phyloP scores from a whole-genome alignment of 1,140 invertebrate species.

The Proctacanthus coquilletti region DNA sequence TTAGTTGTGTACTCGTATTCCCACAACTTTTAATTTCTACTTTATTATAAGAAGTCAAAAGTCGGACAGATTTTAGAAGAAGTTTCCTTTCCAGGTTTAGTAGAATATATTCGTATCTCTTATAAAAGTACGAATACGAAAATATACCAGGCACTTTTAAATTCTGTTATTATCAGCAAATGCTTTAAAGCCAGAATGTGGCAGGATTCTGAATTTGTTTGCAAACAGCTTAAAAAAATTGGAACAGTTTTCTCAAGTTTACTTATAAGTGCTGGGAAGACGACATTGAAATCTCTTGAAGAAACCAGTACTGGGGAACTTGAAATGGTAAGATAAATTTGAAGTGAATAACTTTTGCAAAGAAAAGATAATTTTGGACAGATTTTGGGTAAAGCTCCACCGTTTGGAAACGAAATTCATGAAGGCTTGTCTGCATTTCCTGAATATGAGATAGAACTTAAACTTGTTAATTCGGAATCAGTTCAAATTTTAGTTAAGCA shows the following conservation, averaged over 20 bases:
- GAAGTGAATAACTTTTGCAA: conserved; percentile 2
- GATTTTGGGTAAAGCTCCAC: conserved; percentile 20
- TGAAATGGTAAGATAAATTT: conserved; percentile 41
- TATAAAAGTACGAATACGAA: conserved; percentile 29
- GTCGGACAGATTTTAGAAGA: too few species aligned
- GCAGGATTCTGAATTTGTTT: conserved; percentile 57
- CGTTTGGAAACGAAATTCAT: conserved; percentile 19
- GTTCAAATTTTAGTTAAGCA: conserved; percentile 6
- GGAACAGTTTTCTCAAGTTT: conserved; percentile 45
- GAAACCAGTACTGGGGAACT: conserved; percentile 54
- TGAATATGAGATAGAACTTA: conserved; percentile 11
- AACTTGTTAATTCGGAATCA: conserved; percentile 1
- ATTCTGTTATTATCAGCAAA: conserved; percentile 45
- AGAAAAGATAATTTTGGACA: conserved; percentile 5
- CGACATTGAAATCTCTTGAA: conserved; percentile 44
- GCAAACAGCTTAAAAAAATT: conserved; percentile 53
- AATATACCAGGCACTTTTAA: conserved; percentile 36
- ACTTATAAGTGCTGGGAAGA: conserved; percentile 49
- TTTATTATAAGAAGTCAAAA: too few species aligned
- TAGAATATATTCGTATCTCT: conserved; percentile 31
- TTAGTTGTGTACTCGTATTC: too few species aligned
- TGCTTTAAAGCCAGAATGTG: conserved; percentile 50
- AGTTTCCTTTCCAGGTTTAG: conserved; percentile 6
- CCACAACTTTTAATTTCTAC: too few species aligned
- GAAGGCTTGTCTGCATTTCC: conserved; percentile 15